phyloP scores from a whole-genome alignment of 2,113 vertebrate genomes.

The Pterophyllum scalare region DNA sequence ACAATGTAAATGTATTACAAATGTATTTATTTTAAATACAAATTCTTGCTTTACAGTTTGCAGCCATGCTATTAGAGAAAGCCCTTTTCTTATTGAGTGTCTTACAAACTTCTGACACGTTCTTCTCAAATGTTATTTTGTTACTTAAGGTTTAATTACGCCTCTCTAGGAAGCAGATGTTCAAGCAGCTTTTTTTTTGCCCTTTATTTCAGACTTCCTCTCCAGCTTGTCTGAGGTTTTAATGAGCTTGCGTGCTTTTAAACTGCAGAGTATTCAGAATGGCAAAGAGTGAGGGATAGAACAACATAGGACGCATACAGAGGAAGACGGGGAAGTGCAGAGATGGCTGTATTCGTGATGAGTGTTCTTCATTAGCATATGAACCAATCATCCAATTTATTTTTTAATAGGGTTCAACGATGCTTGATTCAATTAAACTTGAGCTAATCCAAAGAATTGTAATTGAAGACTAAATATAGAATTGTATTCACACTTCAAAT shows the following conservation, averaged over 20 bases:
- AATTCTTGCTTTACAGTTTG: background rate
- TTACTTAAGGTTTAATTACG: background rate
- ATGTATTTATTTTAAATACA: background rate
- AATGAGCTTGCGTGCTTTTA: conserved; percentile 22
- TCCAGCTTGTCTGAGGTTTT: background rate
- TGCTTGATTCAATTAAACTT: conserved; percentile 30
- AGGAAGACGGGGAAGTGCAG: background rate
- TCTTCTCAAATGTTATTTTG: no score
- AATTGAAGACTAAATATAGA: background rate
- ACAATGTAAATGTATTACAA: background rate
- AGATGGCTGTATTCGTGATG: background rate
- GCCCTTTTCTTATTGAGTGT: background rate
- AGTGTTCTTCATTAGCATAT: conserved; percentile 43
- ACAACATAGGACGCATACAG: background rate
- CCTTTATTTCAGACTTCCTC: background rate
- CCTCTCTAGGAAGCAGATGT: background rate
- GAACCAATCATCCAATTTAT: conserved; percentile 32
- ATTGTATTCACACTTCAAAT: background rate
- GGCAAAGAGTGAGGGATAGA: background rate
- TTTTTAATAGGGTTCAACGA: conserved; percentile 29
- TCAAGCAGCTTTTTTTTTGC: background rate
- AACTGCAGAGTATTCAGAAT: background rate
- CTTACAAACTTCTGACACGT: background rate
- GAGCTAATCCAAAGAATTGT: background rate
- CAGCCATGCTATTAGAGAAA: background rate